These are phyloP conservation scores for Sarotherodon lohbergeri DNA, from an alignment of 2,113 vertebrate genomes.

Conservation along the genomic window DNA sequence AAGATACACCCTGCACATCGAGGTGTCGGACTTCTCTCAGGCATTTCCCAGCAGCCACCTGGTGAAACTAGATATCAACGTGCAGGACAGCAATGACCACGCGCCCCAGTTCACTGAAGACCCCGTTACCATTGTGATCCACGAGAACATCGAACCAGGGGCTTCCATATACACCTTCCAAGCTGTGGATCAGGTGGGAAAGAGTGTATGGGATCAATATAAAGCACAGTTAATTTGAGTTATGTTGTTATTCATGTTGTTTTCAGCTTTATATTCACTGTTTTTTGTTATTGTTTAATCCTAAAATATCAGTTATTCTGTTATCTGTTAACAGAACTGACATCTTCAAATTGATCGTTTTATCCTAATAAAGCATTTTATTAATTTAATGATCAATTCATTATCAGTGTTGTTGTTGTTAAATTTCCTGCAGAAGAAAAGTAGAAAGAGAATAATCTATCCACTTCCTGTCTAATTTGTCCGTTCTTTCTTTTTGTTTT, in stretches of 20 bases:
- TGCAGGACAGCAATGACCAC: slow-evolving; percentile 93
- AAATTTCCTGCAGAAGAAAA: background rate
- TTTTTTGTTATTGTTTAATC: background rate
- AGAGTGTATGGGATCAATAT: background rate
- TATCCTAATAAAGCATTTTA: background rate
- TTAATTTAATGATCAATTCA: background rate
- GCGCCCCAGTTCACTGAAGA: slow-evolving; percentile 87
- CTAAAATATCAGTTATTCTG: background rate
- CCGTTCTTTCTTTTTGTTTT: background rate
- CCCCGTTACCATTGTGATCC: slow-evolving; percentile 84
- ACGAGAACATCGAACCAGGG: slow-evolving; percentile 78
- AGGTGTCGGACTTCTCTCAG: slow-evolving; percentile 78
- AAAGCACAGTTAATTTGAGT: background rate
- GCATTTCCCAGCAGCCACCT: slow-evolving; percentile 79
- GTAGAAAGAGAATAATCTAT: background rate
- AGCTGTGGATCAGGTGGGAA: slow-evolving; percentile 75
- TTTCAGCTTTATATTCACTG: background rate
- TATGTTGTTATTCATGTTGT: background rate
- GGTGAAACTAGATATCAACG: slow-evolving; percentile 82
- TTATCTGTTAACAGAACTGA: background rate
- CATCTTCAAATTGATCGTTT: background rate
- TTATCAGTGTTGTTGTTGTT: background rate
- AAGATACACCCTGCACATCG: slow-evolving; percentile 81
- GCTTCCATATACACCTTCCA: slow-evolving; percentile 86
- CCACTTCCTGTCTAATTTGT: background rate